phyloP scores from a whole-genome alignment of 2,888 invertebrate genomes.

The Scaptodrosophila latifasciaeformis region DNA sequence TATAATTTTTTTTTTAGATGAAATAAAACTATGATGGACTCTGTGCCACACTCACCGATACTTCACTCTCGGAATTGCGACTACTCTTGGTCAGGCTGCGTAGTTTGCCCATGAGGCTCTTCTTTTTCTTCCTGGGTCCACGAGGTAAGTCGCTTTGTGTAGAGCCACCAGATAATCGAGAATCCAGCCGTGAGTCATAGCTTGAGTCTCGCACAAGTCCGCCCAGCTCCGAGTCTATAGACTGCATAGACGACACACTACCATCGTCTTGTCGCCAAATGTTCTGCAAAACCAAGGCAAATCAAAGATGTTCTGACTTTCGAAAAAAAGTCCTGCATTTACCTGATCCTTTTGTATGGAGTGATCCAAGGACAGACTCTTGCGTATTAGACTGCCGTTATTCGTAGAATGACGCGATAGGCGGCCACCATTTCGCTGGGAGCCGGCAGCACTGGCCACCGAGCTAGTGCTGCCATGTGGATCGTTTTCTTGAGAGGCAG shows the following conservation, averaged over 20 bases:
- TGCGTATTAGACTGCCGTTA: conserved; percentile 80
- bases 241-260: conserved; percentile 89
- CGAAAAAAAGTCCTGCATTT: not conserved
- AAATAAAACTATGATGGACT: too few species aligned
- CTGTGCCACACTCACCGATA: conserved; percentile 74
- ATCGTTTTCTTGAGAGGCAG: conserved; percentile 82
- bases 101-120: conserved; percentile 88
- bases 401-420: conserved; percentile 67
- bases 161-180: conserved; percentile 88
- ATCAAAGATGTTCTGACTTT: not conserved
- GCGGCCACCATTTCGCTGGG: conserved; percentile 71
- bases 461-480: conserved; percentile 76
- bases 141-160: conserved; percentile 87
- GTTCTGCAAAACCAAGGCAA: conserved; percentile 74
- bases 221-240: conserved; percentile 82
- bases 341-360: conserved; percentile 76
- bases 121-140: conserved; percentile 84
- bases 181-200: conserved; percentile 86
- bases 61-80: conserved; percentile 74
- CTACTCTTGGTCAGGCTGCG: conserved; percentile 90
- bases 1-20: not conserved
- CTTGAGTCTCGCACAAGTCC: conserved; percentile 84
- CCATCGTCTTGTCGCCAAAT: conserved; percentile 91
- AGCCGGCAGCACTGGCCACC: conserved; percentile 60
- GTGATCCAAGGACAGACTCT: conserved; percentile 84